Evolutionary conservation across 2,888 invertebrate genomes (phyloP).

Genomic region (Tetragonula carbonaria): DNA sequence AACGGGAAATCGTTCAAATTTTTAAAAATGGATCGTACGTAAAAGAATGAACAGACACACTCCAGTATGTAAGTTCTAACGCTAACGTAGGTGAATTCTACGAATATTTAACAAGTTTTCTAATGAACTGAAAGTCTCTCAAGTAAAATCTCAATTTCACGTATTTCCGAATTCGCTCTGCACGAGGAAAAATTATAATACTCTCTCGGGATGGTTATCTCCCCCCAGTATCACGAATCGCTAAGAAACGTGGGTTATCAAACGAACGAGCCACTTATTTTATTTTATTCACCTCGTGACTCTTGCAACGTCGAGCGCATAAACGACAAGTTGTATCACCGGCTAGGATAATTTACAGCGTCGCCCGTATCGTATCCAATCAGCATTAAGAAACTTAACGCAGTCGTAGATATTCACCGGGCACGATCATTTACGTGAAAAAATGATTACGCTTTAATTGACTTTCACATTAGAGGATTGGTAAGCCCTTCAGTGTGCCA

Average conservation of each 20-base stretch:
- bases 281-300: too few species aligned
- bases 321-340: background rate
- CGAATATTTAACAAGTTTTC: too few species aligned
- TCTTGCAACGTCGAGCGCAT: too few species aligned
- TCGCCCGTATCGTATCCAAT: background rate
- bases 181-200: background rate
- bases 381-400: background rate
- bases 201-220: background rate
- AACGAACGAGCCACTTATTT: background rate
- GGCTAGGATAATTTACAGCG: background rate
- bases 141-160: background rate
- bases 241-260: background rate
- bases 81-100: too few species aligned
- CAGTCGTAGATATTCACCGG: background rate
- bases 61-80: too few species aligned
- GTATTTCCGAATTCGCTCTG: background rate
- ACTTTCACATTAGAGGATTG: background rate
- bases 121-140: too few species aligned
- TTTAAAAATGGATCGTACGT: too few species aligned
- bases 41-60: too few species aligned
- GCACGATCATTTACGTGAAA: background rate
- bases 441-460: constrained; percentile 5
- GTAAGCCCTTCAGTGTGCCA: background rate
- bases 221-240: background rate
- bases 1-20: too few species aligned